Percentiles rank a stretch among this genome's conserved stretches.
phyloP scores from a whole-genome alignment of 2,888 invertebrate species.

The Acanthosepion pharaonis region DNA sequence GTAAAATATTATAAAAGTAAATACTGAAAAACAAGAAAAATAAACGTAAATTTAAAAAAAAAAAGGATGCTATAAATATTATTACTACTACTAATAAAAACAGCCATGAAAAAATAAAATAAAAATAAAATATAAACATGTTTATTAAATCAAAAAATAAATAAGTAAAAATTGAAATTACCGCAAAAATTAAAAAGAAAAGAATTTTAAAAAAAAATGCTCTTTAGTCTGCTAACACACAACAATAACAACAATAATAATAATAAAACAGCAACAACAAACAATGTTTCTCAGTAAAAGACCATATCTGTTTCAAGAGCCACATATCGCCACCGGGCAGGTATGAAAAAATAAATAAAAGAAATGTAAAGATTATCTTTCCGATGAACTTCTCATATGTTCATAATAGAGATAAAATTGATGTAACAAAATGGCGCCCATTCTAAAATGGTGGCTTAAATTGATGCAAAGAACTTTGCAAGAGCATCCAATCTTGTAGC shows the following conservation, averaged over 20 bases:
- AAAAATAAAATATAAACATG: neutral
- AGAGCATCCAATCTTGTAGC: neutral
- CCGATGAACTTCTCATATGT: conserved; percentile 11
- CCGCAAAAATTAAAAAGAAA: neutral
- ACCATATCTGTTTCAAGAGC: conserved; percentile 11
- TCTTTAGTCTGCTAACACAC: neutral
- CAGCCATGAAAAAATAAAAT: neutral
- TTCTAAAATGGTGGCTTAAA: conserved; percentile 23
- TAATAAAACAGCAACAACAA: neutral
- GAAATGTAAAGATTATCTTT: conserved; percentile 17
- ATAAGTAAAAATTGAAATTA: neutral
- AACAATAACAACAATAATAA: neutral
- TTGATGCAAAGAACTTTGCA: conserved; percentile 25
- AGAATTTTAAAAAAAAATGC: neutral
- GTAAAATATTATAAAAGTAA: neutral
- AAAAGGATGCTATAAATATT: neutral
- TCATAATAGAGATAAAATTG: neutral
- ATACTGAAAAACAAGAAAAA: neutral
- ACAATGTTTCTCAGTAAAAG: neutral
- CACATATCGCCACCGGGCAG: neutral
- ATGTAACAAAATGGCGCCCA: neutral
- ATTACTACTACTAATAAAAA: neutral
- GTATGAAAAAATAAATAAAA: neutral
- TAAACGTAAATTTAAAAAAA: neutral
- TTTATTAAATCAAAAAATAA: neutral